Conservation (phyloP, 2,113 vertebrate species). For the Eonycteris spelaea region DNA sequence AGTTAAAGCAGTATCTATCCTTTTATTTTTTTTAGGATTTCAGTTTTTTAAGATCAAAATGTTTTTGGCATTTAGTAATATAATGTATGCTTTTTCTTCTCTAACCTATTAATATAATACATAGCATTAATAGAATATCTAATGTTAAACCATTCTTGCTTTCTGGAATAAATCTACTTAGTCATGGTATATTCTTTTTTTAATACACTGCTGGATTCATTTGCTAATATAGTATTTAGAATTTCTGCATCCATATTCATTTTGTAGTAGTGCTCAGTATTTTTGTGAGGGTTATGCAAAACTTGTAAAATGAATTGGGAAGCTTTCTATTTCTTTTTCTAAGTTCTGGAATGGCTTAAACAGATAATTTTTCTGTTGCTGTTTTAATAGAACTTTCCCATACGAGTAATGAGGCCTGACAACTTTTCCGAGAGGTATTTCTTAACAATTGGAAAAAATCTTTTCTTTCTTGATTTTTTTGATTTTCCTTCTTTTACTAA, state of each 20-base stretch:
- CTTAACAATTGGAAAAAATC: slow-evolving; percentile 20
- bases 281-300: background rate
- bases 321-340: background rate
- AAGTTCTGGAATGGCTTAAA: slow-evolving; percentile 3
- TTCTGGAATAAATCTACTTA: slow-evolving; percentile 18
- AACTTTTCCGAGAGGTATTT: slow-evolving; percentile 13
- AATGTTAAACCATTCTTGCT: background rate
- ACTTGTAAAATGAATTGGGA: background rate
- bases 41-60: background rate
- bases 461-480: background rate
- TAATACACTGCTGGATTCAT: slow-evolving; percentile 28
- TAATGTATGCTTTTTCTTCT: background rate
- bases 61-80: background rate
- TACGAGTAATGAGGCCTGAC: background rate
- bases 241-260: slow-evolving; percentile 31
- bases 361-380: slow-evolving; percentile 25
- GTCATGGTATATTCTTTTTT: slow-evolving; percentile 29
- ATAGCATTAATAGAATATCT: background rate
- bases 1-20: background rate
- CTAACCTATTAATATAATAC: background rate
- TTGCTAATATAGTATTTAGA: slow-evolving; percentile 36
- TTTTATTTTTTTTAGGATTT: background rate
- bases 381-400: background rate
- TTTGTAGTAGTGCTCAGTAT: background rate
- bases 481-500: background rate